Base-by-base conservation (phyloP, 1,140 invertebrate species). In the Anthonomus grandis region DNA sequence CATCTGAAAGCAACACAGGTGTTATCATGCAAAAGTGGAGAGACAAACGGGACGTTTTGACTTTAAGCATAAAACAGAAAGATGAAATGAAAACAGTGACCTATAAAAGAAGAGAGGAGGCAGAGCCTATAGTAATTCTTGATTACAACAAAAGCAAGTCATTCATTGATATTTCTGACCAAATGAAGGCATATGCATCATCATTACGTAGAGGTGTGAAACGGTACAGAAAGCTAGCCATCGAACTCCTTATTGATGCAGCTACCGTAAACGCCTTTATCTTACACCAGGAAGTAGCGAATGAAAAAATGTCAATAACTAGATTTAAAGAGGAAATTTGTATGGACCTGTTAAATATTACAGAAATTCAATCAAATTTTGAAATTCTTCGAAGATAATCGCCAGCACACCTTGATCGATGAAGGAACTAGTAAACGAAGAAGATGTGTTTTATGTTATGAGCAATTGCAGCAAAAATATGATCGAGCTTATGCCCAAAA, bases 21-120 rank as follows among this genome's bases (percentile, higher is more conserved):
- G 70, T 66, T 38, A 52, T 74, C 19, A 38, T 69, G 25, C n/a
- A n/a, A n/a, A 74, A 76, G 68, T 74, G 74, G 70, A 60, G 58
- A 19, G 70, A 74, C 49, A 72, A 74, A 52, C 54, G 64, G 17
- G 65, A 72, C 31, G 64, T 75, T 19, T 34, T 70, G n/a, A 63
- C 71, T 46, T 57, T 74, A 17, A 68, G 60, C 6, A 73, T 66
- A 17, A 68, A 59, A 49, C 70, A 71, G 54, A 49, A 42, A 13
- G 47, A 50, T 17, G 54, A 69, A 57, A 65, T 66, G 42, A 49
- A 9, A 13, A 12, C 21, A 4, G 34, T 47, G 9, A 8, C 15
- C 4, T 10, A 13, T 17, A 9, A 17, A 25, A 18, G 17, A 27
- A n/a, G 18, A 4, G n/a, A 24, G 15, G 13, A 13, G 4, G 8